Base-by-base conservation (phyloP, 2,797 vertebrate species). In the Spondyliosoma cantharus region DNA sequence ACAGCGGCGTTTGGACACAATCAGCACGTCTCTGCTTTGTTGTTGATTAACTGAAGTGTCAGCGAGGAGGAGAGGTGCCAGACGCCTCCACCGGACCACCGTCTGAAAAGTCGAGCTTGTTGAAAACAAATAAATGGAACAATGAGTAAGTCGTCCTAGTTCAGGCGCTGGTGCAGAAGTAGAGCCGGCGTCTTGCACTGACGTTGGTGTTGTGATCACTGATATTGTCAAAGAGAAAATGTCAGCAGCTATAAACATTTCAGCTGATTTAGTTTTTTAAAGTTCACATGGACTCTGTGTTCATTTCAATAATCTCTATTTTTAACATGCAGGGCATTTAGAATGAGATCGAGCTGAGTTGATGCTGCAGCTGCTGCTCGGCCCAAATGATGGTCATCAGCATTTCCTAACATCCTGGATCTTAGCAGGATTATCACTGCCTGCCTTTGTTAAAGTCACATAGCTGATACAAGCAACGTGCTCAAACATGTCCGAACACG, bases 401-500 rank as follows among this genome's bases (percentile, higher is more conserved):
- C 54, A 12, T 77, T 63, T 62, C 63, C 42, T 70, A 20, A 58
- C 16, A 60, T 65, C 42, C 53, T 25, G 52, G 61, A 45, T 60
- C 63, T 78, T 32, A 66, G 66, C 71, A 77, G 25, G 50, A 27
- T 68, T 77, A 86, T 82, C 66, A 27, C 63, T 48, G 53, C 64
- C 54, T 48, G 19, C 25, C 8, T 29, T 57, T n/a, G 17, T 54
- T 73, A 67, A 13, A 57, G 66, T 62, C 49, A 71, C 54, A 48
- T 20, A 50, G 20, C 62, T 14, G 53, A 20, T 57, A 17, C 59
- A 71, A 72, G 5, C 32, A 46, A 48, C 25, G 59, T 37, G 53
- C 4, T 50, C 15, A 37, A 50, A 75, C 49, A n/a, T 2, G 37
- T 37, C 37, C 32, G 2, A 37, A 37, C 32, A 54, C 7, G 27